phyloP scores from a whole-genome alignment of 1,140 invertebrate genomes.

The Psilanteris sp. region DNA sequence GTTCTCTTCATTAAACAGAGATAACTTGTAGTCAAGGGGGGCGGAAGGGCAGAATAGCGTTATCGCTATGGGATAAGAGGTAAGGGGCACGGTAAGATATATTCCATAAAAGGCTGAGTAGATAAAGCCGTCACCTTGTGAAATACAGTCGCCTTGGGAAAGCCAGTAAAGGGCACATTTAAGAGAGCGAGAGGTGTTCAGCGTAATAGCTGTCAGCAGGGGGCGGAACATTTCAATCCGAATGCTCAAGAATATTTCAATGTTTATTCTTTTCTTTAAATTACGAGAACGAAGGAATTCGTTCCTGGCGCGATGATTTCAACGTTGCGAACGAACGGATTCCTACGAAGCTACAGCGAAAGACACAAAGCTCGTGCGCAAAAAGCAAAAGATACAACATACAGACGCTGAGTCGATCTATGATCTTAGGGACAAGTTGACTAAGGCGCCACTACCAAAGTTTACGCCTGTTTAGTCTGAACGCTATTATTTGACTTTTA shows the following conservation, averaged over 20 bases:
- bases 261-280: constrained; percentile 46
- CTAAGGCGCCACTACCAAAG: constrained; percentile 1
- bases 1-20: constrained; percentile 56
- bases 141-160: constrained; percentile 63
- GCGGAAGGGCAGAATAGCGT: constrained; percentile 43
- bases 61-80: constrained; percentile 37
- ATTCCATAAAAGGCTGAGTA: constrained; percentile 64
- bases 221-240: constrained; percentile 38
- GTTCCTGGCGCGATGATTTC: constrained; percentile 45
- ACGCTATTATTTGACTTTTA: constrained; percentile 7
- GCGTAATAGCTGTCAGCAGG: constrained; percentile 52
- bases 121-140: constrained; percentile 63
- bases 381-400: constrained; percentile 60
- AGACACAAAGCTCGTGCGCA: constrained; percentile 67
- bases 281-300: constrained; percentile 55
- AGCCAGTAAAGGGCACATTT: constrained; percentile 57
- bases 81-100: constrained; percentile 48
- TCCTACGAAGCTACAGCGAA: constrained; percentile 55
- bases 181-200: constrained; percentile 59
- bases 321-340: constrained; percentile 49
- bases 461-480: constrained; percentile 21
- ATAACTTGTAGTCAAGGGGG: constrained; percentile 77
- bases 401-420: constrained; percentile 38
- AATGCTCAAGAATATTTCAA: constrained; percentile 46
- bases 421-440: constrained; percentile 27